Evolutionary conservation across 2,888 invertebrate genomes (phyloP), one percentile per base, ranked within the genome.

Genomic region (Cepaea hortensis): DNA sequence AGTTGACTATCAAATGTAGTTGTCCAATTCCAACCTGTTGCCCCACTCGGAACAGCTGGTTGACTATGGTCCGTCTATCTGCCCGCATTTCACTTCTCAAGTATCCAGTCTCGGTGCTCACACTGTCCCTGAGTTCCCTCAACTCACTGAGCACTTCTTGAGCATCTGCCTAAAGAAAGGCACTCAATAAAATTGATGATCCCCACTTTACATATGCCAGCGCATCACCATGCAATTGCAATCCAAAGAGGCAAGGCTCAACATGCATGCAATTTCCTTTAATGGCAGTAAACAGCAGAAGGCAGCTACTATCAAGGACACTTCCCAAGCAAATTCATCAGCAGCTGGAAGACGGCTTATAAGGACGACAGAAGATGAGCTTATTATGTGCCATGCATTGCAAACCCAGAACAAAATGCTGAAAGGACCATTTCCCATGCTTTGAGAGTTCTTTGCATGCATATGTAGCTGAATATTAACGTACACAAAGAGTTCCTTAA

Each of bases 111-210:
- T 90, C 91, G 61, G 87, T 85, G 73, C 90, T 90, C 88, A 92
- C 85, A 70, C 90, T 88, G 81, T 91, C 90, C 72, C 91, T 89
- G 15, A 91, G 89, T 77, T 91, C 90, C 76, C 91, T 89, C 85
- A 93, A 87, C 86, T 93, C 92, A 87, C 91, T 89, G 81, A 93
- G 89, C 80, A 92, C 87, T 62, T 92, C 92, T 65, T 91, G 87
- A 46, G 91, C 90, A 86, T 92, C 90, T 55, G 92, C 92, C 93
- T 93, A 90, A 50, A 90, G 88, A 50, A 89, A 50, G 81, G 70
- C 83, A 55, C 7, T 20, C 86, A 80, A 18, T 23, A 13, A 80
- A 80, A 11, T 7, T n/a, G 61, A 35, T 20, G 13, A 3, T 15
- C 46, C 48, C 75, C 11, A 55, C 80, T n/a, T 18, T 15, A 62